Evolutionary conservation across 2,113 vertebrate genomes (phyloP), one percentile per base, ranked within the genome.

Genomic region (Todiramphus saurophagus): DNA sequence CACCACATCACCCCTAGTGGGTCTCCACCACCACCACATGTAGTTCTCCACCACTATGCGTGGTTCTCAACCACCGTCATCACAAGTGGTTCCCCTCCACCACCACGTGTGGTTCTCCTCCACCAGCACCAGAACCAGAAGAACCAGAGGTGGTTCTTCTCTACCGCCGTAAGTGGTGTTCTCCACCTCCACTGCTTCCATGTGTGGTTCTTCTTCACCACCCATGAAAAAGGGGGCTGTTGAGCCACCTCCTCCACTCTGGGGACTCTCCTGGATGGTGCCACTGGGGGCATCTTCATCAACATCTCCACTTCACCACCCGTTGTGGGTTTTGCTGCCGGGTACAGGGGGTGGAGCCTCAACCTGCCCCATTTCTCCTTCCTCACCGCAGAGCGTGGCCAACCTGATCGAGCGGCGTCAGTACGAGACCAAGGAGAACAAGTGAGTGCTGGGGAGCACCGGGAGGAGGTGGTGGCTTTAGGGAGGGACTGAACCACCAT

Each of bases 351-450:
- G 7, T 59, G 58, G n/a, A 9, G 21, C 19, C 17, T 41, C 39
- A 68, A 33, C 46, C n/a, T 7, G 7, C 16, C 27, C 33, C 13
- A 3, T 20, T 44, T 68, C 59, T 55, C 33, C 90, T 95, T 35
- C 93, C 13, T 77, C 48, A 76, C 50, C 80, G 64, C 97, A 99
- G 99, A 98, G 99, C 0, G 98, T 99, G 87, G 98, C 98, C 62
- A 99, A 99, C 97, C 98, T 99, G 90, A 98, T 99, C 21, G 98
- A 99, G 83, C 98, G 99, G 39, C 98, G 99, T 7, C 98, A 99
- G 9, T 98, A 98, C 19, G 99, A 99, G 96, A 98, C 98, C 89
- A 99, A 98, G 94, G 99, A 99, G 94, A 99, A 98, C 98, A 99
- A 99, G 99, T 99, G 91, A 90, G 89, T 0, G 0, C 8, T 46